Evolutionary conservation across 2,888 invertebrate genomes (phyloP).

Genomic region (Drosophila robusta): DNA sequence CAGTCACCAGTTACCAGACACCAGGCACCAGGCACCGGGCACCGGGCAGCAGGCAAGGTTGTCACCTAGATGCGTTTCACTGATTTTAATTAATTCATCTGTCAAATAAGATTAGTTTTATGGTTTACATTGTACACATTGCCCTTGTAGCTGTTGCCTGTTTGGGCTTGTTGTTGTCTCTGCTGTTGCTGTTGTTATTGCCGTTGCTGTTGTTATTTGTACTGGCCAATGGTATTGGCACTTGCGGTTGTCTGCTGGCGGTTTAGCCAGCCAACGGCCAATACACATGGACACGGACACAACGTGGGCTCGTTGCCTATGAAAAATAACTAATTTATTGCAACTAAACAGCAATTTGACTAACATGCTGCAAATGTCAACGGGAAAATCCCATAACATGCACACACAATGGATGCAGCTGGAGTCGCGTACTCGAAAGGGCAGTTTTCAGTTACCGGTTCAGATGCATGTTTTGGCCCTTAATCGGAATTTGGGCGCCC

Average conservation of each 20-base stretch:
- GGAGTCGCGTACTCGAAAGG: background rate
- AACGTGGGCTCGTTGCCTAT: slow-evolving; percentile 2
- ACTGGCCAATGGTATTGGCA: slow-evolving; percentile 45
- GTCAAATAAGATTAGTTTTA: slow-evolving; percentile 84
- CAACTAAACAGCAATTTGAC: slow-evolving; percentile 45
- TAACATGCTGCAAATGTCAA: slow-evolving; percentile 53
- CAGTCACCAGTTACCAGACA: background rate
- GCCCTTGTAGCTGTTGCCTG: slow-evolving; percentile 26
- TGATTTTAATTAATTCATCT: slow-evolving; percentile 84
- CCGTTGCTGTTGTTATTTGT: slow-evolving; percentile 28
- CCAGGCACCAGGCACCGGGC: background rate
- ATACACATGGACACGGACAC: background rate
- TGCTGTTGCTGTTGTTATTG: slow-evolving; percentile 32
- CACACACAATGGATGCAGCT: slow-evolving; percentile 20
- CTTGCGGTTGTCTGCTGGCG: slow-evolving; percentile 49
- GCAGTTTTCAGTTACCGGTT: background rate
- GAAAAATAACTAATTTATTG: slow-evolving; percentile 61
- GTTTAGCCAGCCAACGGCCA: slow-evolving; percentile 19
- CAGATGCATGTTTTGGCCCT: slow-evolving; percentile 8
- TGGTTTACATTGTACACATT: slow-evolving; percentile 70
- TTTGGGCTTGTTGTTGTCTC: slow-evolving; percentile 17
- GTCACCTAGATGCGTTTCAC: slow-evolving; percentile 76
- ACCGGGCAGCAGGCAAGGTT: slow-evolving; percentile 31
- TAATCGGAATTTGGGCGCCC: slow-evolving; percentile 55
- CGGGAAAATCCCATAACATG: slow-evolving; percentile 30